Evolutionary conservation across 92 coral and sea anemone genomes (phyloP).

Genomic region (Heteractis magnifica): DNA sequence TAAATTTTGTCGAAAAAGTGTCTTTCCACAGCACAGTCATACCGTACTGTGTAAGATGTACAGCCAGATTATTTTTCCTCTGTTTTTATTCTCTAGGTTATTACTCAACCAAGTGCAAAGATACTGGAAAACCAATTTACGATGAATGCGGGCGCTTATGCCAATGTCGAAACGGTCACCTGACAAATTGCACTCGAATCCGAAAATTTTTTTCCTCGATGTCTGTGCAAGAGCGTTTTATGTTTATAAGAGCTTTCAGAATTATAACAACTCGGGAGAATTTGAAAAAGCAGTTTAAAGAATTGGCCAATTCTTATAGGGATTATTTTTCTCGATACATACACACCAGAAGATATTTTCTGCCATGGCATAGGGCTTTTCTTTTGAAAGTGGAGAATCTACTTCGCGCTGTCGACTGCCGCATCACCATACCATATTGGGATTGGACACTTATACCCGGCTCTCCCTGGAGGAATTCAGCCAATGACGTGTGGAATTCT

Average conservation of each 20-base stretch:
- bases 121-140: background rate
- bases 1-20: background rate
- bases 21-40: background rate
- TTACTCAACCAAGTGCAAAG: slow-evolving; percentile 3
- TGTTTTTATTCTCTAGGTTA: slow-evolving; percentile 15
- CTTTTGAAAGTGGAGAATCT: slow-evolving; percentile 63
- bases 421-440: slow-evolving; percentile 72
- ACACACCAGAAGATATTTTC: slow-evolving; percentile 38
- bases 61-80: background rate
- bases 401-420: slow-evolving; percentile 56
- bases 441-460: slow-evolving; percentile 66
- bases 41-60: no score
- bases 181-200: slow-evolving; percentile 48
- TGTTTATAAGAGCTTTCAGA: slow-evolving; percentile 45
- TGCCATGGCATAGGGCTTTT: slow-evolving; percentile 77
- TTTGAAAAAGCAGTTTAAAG: slow-evolving; percentile 28
- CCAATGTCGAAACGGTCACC: slow-evolving; percentile 33
- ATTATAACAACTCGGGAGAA: slow-evolving; percentile 27
- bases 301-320: slow-evolving; percentile 21
- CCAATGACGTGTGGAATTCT: slow-evolving; percentile 44
- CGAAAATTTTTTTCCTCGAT: slow-evolving; percentile 54
- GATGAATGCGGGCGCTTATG: slow-evolving; percentile 65
- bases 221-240: slow-evolving; percentile 28
- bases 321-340: slow-evolving; percentile 19
- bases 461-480: slow-evolving; percentile 35